Conservation (phyloP, 2,797 vertebrate species). For the Diplodus puntazzo region DNA sequence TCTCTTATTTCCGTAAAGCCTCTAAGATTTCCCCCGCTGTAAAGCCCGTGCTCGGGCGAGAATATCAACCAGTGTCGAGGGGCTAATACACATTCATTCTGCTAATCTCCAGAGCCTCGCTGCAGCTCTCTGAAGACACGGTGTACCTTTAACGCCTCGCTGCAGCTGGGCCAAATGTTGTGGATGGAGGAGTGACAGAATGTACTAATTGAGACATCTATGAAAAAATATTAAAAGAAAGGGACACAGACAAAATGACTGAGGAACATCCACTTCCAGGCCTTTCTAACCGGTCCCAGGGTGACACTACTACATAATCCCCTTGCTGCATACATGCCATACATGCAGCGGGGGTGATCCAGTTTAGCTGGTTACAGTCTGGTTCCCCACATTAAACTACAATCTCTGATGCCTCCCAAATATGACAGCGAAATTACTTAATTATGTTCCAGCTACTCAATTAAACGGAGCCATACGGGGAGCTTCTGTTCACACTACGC, state of each 20-base stretch:
- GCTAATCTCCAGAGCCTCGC: slow-evolving; percentile 44
- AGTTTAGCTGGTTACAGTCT: slow-evolving; percentile 46
- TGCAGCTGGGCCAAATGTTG: slow-evolving; percentile 34
- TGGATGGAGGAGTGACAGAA: slow-evolving; percentile 31
- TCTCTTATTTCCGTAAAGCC: slow-evolving; percentile 58
- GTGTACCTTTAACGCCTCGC: slow-evolving; percentile 14
- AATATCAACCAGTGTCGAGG: slow-evolving; percentile 49
- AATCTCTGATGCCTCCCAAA: slow-evolving; percentile 51
- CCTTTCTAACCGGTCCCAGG: slow-evolving; percentile 6
- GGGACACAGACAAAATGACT: slow-evolving; percentile 6
- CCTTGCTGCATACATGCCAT: slow-evolving; percentile 33
- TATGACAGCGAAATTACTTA: slow-evolving; percentile 59
- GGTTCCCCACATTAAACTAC: slow-evolving; percentile 48
- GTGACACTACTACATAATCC: slow-evolving; percentile 35
- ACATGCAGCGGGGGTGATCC: slow-evolving; percentile 33
- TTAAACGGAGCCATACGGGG: slow-evolving; percentile 40
- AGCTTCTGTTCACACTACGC: slow-evolving; percentile 24
- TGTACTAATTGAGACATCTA: slow-evolving; percentile 21
- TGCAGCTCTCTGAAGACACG: slow-evolving; percentile 31
- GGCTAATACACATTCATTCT: slow-evolving; percentile 45
- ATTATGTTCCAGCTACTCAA: slow-evolving; percentile 55
- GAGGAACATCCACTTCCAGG: slow-evolving; percentile 24
- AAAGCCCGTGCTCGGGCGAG: slow-evolving; percentile 38
- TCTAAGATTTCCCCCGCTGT: slow-evolving; percentile 59
- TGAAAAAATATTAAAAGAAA: slow-evolving; percentile 14